Percentiles rank a stretch among this genome's conserved stretches.
These are phyloP conservation scores for Nephrotoma flavescens DNA, from an alignment of 2,888 invertebrate species.

Conservation along the genomic window DNA sequence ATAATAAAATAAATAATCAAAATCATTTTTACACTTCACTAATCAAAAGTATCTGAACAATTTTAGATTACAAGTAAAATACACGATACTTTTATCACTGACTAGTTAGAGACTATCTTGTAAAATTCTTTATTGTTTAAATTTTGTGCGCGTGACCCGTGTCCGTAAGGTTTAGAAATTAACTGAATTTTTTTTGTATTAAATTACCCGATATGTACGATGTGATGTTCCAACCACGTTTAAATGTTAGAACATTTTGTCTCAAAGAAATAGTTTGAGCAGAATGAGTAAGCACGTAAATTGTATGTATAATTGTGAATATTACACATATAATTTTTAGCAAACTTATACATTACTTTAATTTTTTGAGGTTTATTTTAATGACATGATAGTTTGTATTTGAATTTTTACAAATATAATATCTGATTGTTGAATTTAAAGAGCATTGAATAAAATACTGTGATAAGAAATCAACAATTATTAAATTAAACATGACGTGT, in stretches of 20 bases:
- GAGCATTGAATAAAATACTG: too few species aligned
- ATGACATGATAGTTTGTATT: too few species aligned
- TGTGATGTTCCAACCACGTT: not conserved
- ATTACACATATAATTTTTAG: too few species aligned
- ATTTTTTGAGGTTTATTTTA: not conserved
- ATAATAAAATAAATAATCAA: not conserved
- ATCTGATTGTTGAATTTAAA: too few species aligned
- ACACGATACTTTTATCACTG: not conserved
- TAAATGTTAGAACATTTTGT: not conserved
- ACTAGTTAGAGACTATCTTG: not conserved
- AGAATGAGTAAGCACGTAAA: too few species aligned
- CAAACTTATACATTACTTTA: not conserved
- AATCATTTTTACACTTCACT: not conserved
- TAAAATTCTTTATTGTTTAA: not conserved
- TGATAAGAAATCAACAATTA: too few species aligned
- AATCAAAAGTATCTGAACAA: not conserved
- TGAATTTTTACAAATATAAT: too few species aligned
- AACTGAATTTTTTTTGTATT: not conserved
- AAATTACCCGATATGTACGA: not conserved
- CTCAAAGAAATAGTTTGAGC: too few species aligned
- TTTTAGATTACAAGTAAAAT: not conserved
- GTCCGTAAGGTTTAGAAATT: not conserved
- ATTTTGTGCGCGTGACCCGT: too few species aligned
- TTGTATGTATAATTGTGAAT: too few species aligned
- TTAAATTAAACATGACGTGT: too few species aligned